Evolutionary conservation across 2,797 vertebrate species (phyloP), one percentile per base, ranked within the genome.

Genomic region (Sebastes iracundus): DNA sequence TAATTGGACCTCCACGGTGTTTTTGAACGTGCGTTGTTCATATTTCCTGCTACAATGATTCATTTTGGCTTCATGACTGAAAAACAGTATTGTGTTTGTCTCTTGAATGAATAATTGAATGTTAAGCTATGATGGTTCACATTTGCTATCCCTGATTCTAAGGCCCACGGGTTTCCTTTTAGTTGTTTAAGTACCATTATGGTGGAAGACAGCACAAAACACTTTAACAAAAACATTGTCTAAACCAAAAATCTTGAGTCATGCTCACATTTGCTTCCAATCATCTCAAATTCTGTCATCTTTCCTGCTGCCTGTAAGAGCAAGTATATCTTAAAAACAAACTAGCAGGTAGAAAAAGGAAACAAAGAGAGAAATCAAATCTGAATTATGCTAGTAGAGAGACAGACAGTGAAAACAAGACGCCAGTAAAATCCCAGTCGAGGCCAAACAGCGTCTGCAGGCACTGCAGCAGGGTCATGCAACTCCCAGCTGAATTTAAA

Each of bases 401-500:
- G 33, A 58, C 52, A 79, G 64, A 56, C 4, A 4, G 65, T 14
- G 53, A 65, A 61, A 80, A 74, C 14, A 30, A 79, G 52, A 78
- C 49, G 25, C 32, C 14, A 33, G 42, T 35, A 38, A 49, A 85
- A 79, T 79, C 46, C n/a, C 53, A 72, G 67, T 67, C 33, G 56
- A 59, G 67, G 69, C 71, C 81, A 66, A 80, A 59, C 66, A 18
- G 38, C 9, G 2, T 86, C 60, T 83, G 71, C 77, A 85, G 81
- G 80, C 75, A 8, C 59, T 10, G 22, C 25, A 4, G 68, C 4
- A 16, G 78, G 83, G 83, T 88, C 83, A 75, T 53, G 70, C 72
- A 58, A 80, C 67, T 58, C 77, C 79, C 53, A 56, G 86, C 87
- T 85, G 90, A 80, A 90, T 83, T 83, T 87, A 87, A 83, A 88